Evolutionary conservation across 2,888 invertebrate genomes (phyloP).

Genomic region (Chaitophorus viminalis): DNA sequence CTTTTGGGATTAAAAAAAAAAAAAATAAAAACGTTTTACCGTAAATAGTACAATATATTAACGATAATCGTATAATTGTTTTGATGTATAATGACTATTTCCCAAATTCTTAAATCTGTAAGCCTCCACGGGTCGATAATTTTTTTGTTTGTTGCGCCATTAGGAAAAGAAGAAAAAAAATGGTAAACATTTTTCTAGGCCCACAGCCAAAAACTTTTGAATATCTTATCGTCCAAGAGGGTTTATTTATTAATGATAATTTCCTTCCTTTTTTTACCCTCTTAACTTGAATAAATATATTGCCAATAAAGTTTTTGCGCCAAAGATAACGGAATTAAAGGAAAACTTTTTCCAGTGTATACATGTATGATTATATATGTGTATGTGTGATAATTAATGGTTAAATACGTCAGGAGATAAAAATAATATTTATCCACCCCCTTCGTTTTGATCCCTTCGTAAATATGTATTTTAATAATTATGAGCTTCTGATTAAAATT

Average conservation of each 20-base stretch:
- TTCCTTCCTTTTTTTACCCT: constrained; percentile 1
- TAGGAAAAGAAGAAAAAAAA: constrained; percentile 9
- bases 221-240: constrained; percentile 48
- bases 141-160: neutral
- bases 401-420: constrained; percentile 20
- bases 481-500: constrained; percentile 14
- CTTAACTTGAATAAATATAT: constrained; percentile 52
- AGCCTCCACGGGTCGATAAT: neutral
- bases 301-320: constrained; percentile 59
- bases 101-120: neutral
- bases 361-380: neutral
- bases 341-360: constrained; percentile 30
- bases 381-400: constrained; percentile 22
- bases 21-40: neutral
- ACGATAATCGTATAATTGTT: neutral
- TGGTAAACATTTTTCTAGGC: constrained; percentile 33
- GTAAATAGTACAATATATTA: neutral
- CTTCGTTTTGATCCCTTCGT: neutral
- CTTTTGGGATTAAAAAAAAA: neutral
- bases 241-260: constrained; percentile 46
- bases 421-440: constrained; percentile 11
- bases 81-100: neutral
- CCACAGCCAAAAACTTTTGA: constrained; percentile 47
- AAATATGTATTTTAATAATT: neutral
- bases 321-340: constrained; percentile 53